Base-by-base conservation (phyloP, 1,140 invertebrate genomes). In the Drosophila nasuta region DNA sequence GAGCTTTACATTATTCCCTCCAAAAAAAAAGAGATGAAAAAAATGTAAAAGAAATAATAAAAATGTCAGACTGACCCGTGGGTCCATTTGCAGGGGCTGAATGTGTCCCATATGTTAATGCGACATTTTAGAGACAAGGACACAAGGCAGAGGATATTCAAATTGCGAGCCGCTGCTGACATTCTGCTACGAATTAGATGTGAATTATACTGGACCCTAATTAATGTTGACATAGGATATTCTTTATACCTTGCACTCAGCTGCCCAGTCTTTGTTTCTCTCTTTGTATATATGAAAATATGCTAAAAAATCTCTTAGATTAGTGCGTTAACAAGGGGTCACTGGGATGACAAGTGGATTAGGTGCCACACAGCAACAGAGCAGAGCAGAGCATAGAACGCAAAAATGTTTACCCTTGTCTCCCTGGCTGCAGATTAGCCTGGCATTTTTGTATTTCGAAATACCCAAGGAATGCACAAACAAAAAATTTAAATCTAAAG, bases 151-250 rank as follows among this genome's bases (percentile, higher is more conserved):
- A 38, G 11, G 33, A 33, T 33, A 8, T 33, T 2, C n/a, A 46
- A 17, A 15, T 4, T 8, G 35, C 38, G 49, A 25, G 20, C 20
- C 20, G 8, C n/a, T 5, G 6, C 28, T 35, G 51, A 38, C 35
- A 64, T 57, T 45, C 68, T 48, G 57, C 66, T 41, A 17, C 57
- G 73, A 63, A 74, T 77, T 85, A 74, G 74, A 81, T 71, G 73
- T 57, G 81, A 74, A 85, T 81, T 77, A 86, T 77, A 54, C 74
- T 45, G 70, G 74, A 89, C 85, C 83, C 80, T 89, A 88, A 88
- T 88, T 88, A 89, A 78, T 75, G 83, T 89, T 88, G 83, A 89
- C 85, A 88, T 88, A 77, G 83, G 83, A 74, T 81, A 77, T 80
- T 28, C 75, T 69, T 46, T 71, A 15, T 58, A 13, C 46, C 77